Evolutionary conservation across 2,113 vertebrate species (phyloP), one percentile per base, ranked within the genome.

Genomic region (Anser brachyrhynchus): DNA sequence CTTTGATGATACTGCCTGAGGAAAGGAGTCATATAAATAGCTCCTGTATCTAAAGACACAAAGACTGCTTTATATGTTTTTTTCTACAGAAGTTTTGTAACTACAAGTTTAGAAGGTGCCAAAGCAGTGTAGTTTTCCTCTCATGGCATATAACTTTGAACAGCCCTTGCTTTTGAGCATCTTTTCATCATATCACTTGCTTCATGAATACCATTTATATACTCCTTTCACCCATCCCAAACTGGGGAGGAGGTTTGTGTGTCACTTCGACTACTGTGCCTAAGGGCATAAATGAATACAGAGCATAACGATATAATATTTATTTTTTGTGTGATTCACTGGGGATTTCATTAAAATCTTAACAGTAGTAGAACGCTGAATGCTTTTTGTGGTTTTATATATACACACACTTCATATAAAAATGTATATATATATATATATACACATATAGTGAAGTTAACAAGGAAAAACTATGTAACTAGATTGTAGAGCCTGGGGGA

Each of bases 1-100:
- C 33, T 80, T 75, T 62, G 44, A 76, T 55, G 75, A 65, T 54
- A 73, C 16, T 93, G 90, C 90, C 88, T 94, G 85, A 66, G 93
- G 85, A 79, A 82, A 65, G 64, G 29, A 58, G 19, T 66, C 43
- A 12, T 33, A 46, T 84, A 89, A 94, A 89, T 61, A 62, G 57
- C 41, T 94, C n/a, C 44, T 76, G 0, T 69, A 61, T 80, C 13
- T 17, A 59, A 80, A 62, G 87, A 58, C 51, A 92, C 55, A 87
- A 79, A 76, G 69, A 35, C 54, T 86, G 58, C 69, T 76, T 75
- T 94, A 9, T 88, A 16, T 90, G 33, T 77, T 91, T 89, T 39
- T 95, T 65, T 65, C 58, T 39, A 18, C 67, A 55, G 82, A 43
- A 64, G n/a, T 88, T 94, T 72, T 88, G 52, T 72, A 93, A 84